Base-by-base conservation (phyloP, 2,113 vertebrate genomes). In the Nipponia nippon region DNA sequence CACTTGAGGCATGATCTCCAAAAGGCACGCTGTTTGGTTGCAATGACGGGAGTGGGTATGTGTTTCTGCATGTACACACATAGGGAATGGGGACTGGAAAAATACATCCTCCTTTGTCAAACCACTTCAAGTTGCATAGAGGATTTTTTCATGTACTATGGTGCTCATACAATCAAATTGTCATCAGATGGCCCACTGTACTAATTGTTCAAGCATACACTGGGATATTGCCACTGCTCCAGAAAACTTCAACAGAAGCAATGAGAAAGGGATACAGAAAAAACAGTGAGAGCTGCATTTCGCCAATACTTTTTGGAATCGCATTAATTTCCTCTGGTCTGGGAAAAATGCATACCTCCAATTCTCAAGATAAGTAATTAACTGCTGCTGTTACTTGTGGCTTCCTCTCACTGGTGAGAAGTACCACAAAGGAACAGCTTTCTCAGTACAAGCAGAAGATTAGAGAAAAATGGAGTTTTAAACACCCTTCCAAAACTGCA, bases 21-120 rank as follows among this genome's bases (percentile, higher is more conserved):
- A 36, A 79, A 76, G 25, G 27, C 18, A 55, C n/a, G 14, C n/a
- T 71, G 27, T 42, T 58, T 44, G 30, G 65, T 19, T 7, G 1
- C 52, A 62, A 2, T 4, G 9, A 36, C 15, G 1, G 8, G 7
- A 3, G 2, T 1, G 0, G 9, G 2, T 5, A 16, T 8, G 13
- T 27, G 11, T 83, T 94, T 49, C 47, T 72, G 30, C 44, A 7
- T 4, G 7, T 25, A 36, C 19, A 10, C 36, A 85, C 11, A 23
- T 3, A 12, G 38, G 21, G 16, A 86, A 79, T 4, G 10, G 13
- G 18, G 38, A 53, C n/a, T 40, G 17, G 17, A 81, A 93, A 85
- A 89, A n/a, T 1, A 50, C 4, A 52, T 65, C 40, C 85, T 56
- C 22, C 34, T 77, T 61, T 42, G 13, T 36, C 36, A 90, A 88